A percentile compares a stretch with the other conserved stretches of the same genome.
These are phyloP conservation scores for Dipodomys spectabilis DNA, from an alignment of 2,113 vertebrate genomes.

Conservation along the genomic window DNA sequence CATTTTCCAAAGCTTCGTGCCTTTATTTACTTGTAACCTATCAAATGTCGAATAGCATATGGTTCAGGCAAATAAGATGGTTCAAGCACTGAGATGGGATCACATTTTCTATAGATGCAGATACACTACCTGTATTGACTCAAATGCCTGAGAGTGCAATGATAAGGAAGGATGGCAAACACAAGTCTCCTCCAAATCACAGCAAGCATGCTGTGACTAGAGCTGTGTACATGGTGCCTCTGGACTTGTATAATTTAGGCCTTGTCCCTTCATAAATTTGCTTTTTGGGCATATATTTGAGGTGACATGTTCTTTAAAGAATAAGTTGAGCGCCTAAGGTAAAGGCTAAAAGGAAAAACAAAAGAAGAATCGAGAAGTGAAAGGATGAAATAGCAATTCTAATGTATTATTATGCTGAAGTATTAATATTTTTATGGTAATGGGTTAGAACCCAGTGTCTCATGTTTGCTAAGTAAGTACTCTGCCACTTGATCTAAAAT, in stretches of 20 bases:
- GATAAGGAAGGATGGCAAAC: conserved; percentile 25
- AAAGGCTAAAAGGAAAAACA: not conserved
- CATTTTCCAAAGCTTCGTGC: not conserved
- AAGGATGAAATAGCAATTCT: not conserved
- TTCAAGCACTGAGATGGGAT: not conserved
- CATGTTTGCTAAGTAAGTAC: too few species aligned
- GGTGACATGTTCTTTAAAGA: conserved; percentile 16
- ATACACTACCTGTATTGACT: not conserved
- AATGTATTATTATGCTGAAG: not conserved
- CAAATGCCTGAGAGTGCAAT: conserved; percentile 18
- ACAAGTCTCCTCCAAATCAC: not conserved
- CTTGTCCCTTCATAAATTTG: not conserved
- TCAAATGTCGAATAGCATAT: not conserved
- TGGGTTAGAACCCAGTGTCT: too few species aligned
- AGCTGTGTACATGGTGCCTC: not conserved
- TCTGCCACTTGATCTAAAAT: too few species aligned
- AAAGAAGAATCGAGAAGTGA: not conserved
- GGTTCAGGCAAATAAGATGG: not conserved
- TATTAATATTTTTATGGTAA: too few species aligned
- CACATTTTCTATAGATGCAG: conserved; percentile 45
- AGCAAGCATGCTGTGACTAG: not conserved
- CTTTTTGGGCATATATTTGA: conserved; percentile 16
- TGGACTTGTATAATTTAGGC: not conserved
- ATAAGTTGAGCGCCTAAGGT: not conserved
- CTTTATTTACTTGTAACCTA: conserved; percentile 34